Evolutionary conservation across 2,888 invertebrate genomes (phyloP).

Genomic region (Nomada fucata): DNA sequence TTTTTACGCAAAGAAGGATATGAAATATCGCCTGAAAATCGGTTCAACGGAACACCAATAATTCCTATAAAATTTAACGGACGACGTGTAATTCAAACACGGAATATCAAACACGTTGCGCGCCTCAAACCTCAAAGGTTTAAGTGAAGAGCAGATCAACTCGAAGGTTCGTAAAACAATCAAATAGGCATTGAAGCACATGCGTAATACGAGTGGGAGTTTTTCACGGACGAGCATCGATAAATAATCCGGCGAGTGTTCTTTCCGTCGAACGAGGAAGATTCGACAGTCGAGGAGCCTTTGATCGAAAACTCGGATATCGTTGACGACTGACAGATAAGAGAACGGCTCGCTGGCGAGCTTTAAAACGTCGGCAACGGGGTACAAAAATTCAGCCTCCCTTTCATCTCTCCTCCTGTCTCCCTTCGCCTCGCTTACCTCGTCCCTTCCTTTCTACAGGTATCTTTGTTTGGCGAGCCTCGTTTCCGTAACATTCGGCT

Average conservation of each 20-base stretch:
- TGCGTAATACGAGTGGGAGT: neutral
- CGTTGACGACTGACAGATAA: slow-evolving; percentile 47
- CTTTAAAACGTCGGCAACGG: slow-evolving; percentile 2
- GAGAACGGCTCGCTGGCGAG: slow-evolving; percentile 19
- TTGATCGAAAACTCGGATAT: slow-evolving; percentile 42
- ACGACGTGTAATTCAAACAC: too few species aligned
- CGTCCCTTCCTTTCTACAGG: neutral
- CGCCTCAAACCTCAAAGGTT: neutral
- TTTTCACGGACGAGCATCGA: neutral
- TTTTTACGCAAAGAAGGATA: neutral
- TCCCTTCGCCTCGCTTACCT: neutral
- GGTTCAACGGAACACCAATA: neutral
- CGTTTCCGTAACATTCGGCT: slow-evolving; percentile 32
- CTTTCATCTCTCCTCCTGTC: slow-evolving; percentile 12
- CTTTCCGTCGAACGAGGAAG: slow-evolving; percentile 1
- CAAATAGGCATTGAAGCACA: neutral
- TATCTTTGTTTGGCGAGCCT: neutral
- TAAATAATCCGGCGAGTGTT: slow-evolving; percentile 15
- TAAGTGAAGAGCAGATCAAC: neutral
- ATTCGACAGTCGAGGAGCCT: neutral
- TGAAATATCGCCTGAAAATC: neutral
- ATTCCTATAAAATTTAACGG: too few species aligned
- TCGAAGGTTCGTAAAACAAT: neutral
- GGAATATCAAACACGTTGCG: too few species aligned
- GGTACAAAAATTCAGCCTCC: slow-evolving; percentile 11